These are phyloP conservation scores for Linnaemya tessellans DNA, from an alignment of 2,888 invertebrate species.

Conservation along the genomic window DNA sequence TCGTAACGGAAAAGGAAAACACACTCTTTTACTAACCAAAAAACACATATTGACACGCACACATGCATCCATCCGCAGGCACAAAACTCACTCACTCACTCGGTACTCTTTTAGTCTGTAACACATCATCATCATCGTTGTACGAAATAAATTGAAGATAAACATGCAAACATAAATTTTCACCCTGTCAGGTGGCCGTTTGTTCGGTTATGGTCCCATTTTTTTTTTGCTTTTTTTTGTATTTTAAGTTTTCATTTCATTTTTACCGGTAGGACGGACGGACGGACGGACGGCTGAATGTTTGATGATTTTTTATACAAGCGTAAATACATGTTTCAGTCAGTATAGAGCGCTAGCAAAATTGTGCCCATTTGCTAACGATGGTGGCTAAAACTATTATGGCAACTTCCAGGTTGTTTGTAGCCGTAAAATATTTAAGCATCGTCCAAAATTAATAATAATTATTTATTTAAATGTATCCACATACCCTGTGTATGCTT, in stretches of 20 bases:
- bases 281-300: slow-evolving; percentile 20
- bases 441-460: slow-evolving; percentile 55
- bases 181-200: slow-evolving; percentile 80
- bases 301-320: slow-evolving; percentile 18
- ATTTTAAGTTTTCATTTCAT: slow-evolving; percentile 15
- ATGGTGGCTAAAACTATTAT: slow-evolving; percentile 45
- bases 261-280: slow-evolving; percentile 19
- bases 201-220: slow-evolving; percentile 59
- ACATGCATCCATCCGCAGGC: slow-evolving; percentile 3
- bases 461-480: slow-evolving; percentile 33
- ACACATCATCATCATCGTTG: slow-evolving; percentile 54
- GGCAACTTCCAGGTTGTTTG: slow-evolving; percentile 45
- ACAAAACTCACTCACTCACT: slow-evolving; percentile 24
- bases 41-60: background rate
- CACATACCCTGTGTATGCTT: background rate
- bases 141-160: slow-evolving; percentile 79
- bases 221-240: background rate
- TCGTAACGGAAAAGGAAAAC: slow-evolving; percentile 60
- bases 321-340: background rate
- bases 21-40: slow-evolving; percentile 9
- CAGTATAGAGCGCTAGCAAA: background rate
- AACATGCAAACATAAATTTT: slow-evolving; percentile 81
- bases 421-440: slow-evolving; percentile 49
- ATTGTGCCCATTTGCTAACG: slow-evolving; percentile 46
- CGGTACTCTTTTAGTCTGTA: slow-evolving; percentile 29